Evolutionary conservation across 2,888 invertebrate genomes (phyloP), one percentile per base, ranked within the genome.

Genomic region (Parnassius smintheus): DNA sequence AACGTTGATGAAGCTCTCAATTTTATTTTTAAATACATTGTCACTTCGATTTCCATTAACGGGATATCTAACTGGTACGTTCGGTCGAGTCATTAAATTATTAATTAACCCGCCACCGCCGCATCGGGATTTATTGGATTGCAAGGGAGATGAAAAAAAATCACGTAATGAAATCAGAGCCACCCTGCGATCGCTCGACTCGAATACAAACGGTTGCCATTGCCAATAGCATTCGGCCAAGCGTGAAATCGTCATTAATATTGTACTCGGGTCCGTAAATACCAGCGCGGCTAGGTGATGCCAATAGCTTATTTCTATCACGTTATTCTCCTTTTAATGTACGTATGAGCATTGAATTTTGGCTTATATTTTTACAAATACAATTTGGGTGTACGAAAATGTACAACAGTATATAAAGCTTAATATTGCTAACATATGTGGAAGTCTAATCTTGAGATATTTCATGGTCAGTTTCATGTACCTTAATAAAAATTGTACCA

Each of bases 241-340:
- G 82, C 83, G 84, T 66, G 81, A 86, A 90, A 88, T 87, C 84
- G 83, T 78, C 84, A 88, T 89, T 87, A 83, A 86, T 86, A 85
- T 79, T 72, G 74, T 62, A 74, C 66, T 70, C 68, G 68, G 65
- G 73, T 68, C 68, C 69, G 68, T 72, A 75, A 75, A 77, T 75
- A 70, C 45, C 59, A 46, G 13, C 61, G 46, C 35, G 49, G 45
- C 53, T 59, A 56, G 60, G 56, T 59, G 63, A 44, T 13, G 49
- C 7, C 12, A 10, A 63, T 63, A 63, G 42, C 13, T 55, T 59
- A 63, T 63, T 56, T 59, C 56, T 55, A 63, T 63, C 59, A 63
- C 63, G 63, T 63, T 56, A 35, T 55, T 59, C 58, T 45, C 35
- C 45, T 50, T 58, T 59, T 53, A 22, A 53, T 58, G 54, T 58